Percentiles rank a stretch among this genome's conserved stretches.
These are phyloP conservation scores for Leptopilina boulardi DNA, from an alignment of 1,140 invertebrate species.

Conservation along the genomic window DNA sequence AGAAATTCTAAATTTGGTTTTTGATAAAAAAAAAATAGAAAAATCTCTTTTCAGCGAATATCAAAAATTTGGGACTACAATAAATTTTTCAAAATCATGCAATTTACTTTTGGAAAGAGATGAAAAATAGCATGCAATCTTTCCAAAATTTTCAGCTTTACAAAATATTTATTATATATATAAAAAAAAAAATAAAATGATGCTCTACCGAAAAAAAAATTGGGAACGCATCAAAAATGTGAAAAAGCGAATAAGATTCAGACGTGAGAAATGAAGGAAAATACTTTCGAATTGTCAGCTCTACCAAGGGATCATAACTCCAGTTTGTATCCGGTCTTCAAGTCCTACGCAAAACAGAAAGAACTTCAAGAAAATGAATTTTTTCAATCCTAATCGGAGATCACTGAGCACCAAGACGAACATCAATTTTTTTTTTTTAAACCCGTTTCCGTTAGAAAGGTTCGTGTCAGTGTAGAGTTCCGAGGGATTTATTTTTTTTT, in stretches of 20 bases:
- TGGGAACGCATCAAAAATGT: neutral
- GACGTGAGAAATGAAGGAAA: neutral
- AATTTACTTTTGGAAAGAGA: neutral
- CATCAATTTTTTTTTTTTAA: neutral
- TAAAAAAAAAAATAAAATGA: neutral
- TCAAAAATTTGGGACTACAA: neutral
- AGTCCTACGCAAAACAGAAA: slow-evolving; percentile 26
- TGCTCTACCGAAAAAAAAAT: slow-evolving; percentile 9
- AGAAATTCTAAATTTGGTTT: no score
- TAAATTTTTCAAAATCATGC: neutral
- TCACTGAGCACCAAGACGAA: slow-evolving; percentile 26
- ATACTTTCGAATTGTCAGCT: slow-evolving; percentile 18
- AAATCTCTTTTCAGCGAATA: neutral
- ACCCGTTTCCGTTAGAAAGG: slow-evolving; percentile 16
- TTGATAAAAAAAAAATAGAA: no score
- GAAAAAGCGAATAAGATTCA: neutral
- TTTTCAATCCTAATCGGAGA: neutral
- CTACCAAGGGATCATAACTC: neutral
- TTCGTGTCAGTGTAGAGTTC: slow-evolving; percentile 19
- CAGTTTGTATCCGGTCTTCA: slow-evolving; percentile 22
- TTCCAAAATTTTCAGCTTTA: neutral
- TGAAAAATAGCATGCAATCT: neutral
- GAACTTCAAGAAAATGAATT: slow-evolving; percentile 13
- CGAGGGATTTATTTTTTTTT: neutral
- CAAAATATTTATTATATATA: neutral